Conservation (phyloP, 1,140 invertebrate species). For the Venturia canescens region DNA sequence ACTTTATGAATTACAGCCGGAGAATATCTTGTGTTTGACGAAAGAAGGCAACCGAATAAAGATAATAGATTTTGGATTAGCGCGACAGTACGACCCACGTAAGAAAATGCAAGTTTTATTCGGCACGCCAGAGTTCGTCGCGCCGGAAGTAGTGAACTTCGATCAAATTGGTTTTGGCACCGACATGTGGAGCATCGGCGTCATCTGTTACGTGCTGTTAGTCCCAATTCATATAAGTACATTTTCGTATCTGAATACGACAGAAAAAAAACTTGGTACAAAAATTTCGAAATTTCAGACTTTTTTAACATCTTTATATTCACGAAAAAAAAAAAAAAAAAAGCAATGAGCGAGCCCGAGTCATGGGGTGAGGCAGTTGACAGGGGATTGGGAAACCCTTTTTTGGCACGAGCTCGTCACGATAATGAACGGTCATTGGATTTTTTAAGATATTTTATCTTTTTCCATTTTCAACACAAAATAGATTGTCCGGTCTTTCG, state of each 20-base stretch:
- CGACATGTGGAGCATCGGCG: slow-evolving; percentile 99
- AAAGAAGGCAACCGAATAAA: slow-evolving; percentile 97
- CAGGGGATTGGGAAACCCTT: background rate
- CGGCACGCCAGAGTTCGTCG: slow-evolving; percentile 99
- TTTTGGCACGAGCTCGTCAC: slow-evolving; percentile 6
- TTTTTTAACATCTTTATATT: slow-evolving; percentile 28
- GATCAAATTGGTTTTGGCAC: slow-evolving; percentile 96
- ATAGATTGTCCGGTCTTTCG: slow-evolving; percentile 95
- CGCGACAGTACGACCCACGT: slow-evolving; percentile 92
- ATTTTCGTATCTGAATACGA: background rate
- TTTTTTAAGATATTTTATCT: background rate
- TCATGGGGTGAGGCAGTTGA: background rate
- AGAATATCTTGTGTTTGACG: slow-evolving; percentile 97
- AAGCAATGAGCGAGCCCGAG: background rate
- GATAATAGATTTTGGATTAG: slow-evolving; percentile 98
- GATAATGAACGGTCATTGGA: slow-evolving; percentile 9
- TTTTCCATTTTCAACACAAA: slow-evolving; percentile 58
- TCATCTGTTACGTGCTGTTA: slow-evolving; percentile 99
- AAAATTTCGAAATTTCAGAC: background rate
- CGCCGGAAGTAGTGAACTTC: slow-evolving; percentile 99
- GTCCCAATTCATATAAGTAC: slow-evolving; percentile 73
- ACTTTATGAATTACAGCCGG: slow-evolving; percentile 82
- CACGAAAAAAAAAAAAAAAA: slow-evolving; percentile 27
- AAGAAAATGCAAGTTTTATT: slow-evolving; percentile 96
- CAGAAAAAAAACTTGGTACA: background rate